A percentile compares a stretch with the other conserved stretches of the same genome.
phyloP scores from a whole-genome alignment of 2,888 invertebrate species.

The Subacronicta megacephala region DNA sequence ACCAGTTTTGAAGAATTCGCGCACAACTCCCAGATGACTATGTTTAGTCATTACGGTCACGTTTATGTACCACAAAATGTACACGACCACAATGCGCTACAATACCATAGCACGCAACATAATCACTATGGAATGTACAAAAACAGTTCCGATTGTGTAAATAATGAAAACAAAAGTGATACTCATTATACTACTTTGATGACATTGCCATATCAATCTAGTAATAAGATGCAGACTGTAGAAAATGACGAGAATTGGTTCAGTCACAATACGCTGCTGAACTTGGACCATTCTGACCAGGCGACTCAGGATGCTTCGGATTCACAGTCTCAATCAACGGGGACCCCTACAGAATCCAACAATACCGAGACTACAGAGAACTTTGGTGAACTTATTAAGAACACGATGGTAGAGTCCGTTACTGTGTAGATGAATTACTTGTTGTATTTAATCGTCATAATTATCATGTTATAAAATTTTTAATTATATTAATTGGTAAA shows the following conservation, averaged over 20 bases:
- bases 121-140: slow-evolving; percentile 84
- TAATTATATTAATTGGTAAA: slow-evolving; percentile 82
- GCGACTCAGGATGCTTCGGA: slow-evolving; percentile 77
- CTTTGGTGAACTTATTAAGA: slow-evolving; percentile 97
- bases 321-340: slow-evolving; percentile 62
- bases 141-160: slow-evolving; percentile 76
- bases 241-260: slow-evolving; percentile 88
- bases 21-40: slow-evolving; percentile 85
- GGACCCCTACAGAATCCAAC: slow-evolving; percentile 64
- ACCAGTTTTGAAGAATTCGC: slow-evolving; percentile 88
- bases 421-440: slow-evolving; percentile 91
- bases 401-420: slow-evolving; percentile 97
- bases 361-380: slow-evolving; percentile 90
- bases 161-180: slow-evolving; percentile 84
- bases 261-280: slow-evolving; percentile 82
- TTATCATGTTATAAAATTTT: slow-evolving; percentile 84
- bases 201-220: slow-evolving; percentile 90
- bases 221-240: slow-evolving; percentile 91
- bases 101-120: slow-evolving; percentile 76
- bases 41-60: slow-evolving; percentile 87
- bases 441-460: slow-evolving; percentile 82
- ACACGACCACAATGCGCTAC: slow-evolving; percentile 74
- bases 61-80: slow-evolving; percentile 81
- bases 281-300: slow-evolving; percentile 79
- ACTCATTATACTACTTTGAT: slow-evolving; percentile 92